Evolutionary conservation across 2,113 vertebrate species (phyloP).

Genomic region (Ascaphus truei): DNA sequence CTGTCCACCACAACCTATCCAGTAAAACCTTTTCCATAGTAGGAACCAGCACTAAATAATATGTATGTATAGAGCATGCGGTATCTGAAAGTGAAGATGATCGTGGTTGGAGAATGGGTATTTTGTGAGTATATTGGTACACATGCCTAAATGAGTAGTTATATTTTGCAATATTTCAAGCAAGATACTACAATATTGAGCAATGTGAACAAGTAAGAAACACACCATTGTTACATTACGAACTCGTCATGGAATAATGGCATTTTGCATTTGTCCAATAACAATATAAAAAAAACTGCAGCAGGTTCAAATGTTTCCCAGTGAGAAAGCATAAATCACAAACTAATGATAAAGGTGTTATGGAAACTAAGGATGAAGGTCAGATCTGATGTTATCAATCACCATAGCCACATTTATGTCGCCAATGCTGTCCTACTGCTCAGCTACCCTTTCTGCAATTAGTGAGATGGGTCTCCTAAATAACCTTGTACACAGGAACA

Average conservation of each 20-base stretch:
- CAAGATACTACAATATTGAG: slow-evolving; percentile 25
- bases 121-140: neutral
- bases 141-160: neutral
- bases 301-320: slow-evolving; percentile 23
- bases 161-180: neutral
- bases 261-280: slow-evolving; percentile 36
- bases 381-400: slow-evolving; percentile 32
- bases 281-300: slow-evolving; percentile 29
- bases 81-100: neutral
- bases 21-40: no score
- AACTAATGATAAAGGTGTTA: slow-evolving; percentile 37
- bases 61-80: slow-evolving; percentile 2
- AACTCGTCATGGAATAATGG: slow-evolving; percentile 19
- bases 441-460: slow-evolving; percentile 30
- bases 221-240: slow-evolving; percentile 2
- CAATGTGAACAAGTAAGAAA: neutral
- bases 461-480: slow-evolving; percentile 21
- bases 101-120: slow-evolving; percentile 17
- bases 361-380: slow-evolving; percentile 33
- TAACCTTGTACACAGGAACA: slow-evolving; percentile 21
- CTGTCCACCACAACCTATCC: no score
- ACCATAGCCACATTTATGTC: slow-evolving; percentile 27
- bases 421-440: slow-evolving; percentile 25
- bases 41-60: no score
- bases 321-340: slow-evolving; percentile 36